A percentile compares a stretch with the other conserved stretches of the same genome.
These are phyloP conservation scores for Centroberyx gerrardi DNA, from an alignment of 2,797 vertebrate species.

Conservation along the genomic window DNA sequence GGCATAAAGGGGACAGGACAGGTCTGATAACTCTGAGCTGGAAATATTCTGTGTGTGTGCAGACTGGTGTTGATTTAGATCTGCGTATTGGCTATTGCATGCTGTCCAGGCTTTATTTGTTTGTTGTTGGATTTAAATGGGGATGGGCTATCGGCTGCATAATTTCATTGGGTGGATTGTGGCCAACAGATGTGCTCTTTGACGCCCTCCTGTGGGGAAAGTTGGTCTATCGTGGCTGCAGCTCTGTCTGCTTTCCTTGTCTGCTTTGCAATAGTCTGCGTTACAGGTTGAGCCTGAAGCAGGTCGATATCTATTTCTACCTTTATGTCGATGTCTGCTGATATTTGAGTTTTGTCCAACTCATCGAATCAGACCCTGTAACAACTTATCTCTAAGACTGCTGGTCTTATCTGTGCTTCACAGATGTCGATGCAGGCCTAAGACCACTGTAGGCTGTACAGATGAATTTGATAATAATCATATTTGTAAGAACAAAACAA, in stretches of 20 bases:
- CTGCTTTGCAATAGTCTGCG: slow-evolving; percentile 18
- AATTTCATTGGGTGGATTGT: slow-evolving; percentile 18
- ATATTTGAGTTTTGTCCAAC: background rate
- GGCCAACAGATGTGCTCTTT: slow-evolving; percentile 54
- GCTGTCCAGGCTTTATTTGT: slow-evolving; percentile 28
- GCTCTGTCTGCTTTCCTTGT: slow-evolving; percentile 17
- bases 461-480: too few relatives aligned
- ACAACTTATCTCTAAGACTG: background rate
- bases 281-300: background rate
- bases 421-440: background rate
- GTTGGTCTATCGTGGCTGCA: background rate
- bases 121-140: slow-evolving; percentile 61
- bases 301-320: slow-evolving; percentile 7
- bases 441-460: too few relatives aligned
- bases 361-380: background rate
- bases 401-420: background rate
- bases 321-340: background rate
- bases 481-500: too few relatives aligned
- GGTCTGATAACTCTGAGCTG: background rate
- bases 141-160: slow-evolving; percentile 29
- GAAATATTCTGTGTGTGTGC: background rate
- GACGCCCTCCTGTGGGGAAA: slow-evolving; percentile 78
- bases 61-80: background rate
- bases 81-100: background rate
- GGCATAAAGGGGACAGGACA: background rate